These are phyloP conservation scores for Nebria salina DNA, from an alignment of 2,888 invertebrate genomes.

Conservation along the genomic window DNA sequence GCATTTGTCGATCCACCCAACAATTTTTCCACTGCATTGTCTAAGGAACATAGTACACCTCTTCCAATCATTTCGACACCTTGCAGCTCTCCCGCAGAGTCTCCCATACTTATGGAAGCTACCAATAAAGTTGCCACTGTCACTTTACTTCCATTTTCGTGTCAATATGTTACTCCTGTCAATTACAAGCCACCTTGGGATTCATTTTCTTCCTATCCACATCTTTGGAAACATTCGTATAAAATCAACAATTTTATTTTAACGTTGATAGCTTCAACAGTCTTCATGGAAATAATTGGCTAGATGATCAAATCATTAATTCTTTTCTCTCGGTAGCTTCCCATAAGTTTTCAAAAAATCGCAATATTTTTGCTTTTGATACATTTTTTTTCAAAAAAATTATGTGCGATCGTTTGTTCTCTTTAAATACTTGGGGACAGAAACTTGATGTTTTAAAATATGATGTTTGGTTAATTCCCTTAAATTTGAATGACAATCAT, in stretches of 20 bases:
- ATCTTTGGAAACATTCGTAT: too few relatives aligned
- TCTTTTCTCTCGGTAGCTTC: slow-evolving; percentile 20
- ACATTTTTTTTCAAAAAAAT: slow-evolving; percentile 22
- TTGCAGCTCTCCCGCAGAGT: neutral
- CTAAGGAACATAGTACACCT: neutral
- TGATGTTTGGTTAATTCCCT: slow-evolving; percentile 18
- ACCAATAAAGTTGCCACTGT: too few relatives aligned
- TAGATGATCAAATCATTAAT: slow-evolving; percentile 7
- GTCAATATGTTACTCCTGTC: neutral
- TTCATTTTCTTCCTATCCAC: too few relatives aligned
- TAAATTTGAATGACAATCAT: slow-evolving; percentile 20
- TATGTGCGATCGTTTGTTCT: neutral
- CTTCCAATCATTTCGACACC: neutral
- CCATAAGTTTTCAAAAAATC: neutral
- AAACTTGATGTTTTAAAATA: slow-evolving; percentile 3
- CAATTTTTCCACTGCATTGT: neutral
- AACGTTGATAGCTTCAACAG: too few relatives aligned
- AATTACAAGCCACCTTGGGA: neutral
- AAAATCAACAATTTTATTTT: too few relatives aligned
- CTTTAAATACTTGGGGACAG: neutral
- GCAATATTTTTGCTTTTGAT: neutral
- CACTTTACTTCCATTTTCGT: too few relatives aligned
- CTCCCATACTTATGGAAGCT: too few relatives aligned
- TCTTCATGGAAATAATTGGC: too few relatives aligned
- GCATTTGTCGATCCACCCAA: too few relatives aligned